phyloP scores from a whole-genome alignment of 1,140 invertebrate genomes.

The Microplitis demolitor region DNA sequence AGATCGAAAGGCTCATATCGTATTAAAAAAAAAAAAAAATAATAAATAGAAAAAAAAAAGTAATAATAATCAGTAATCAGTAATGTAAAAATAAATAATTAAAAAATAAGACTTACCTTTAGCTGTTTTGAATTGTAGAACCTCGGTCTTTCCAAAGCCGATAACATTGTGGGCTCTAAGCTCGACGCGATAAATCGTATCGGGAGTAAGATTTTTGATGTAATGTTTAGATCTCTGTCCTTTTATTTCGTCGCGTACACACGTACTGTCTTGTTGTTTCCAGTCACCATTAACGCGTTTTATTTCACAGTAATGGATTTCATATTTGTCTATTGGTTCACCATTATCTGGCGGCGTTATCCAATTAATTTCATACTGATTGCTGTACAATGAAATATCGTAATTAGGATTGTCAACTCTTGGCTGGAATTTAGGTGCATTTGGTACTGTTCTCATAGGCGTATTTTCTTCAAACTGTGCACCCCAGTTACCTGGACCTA shows the following conservation, averaged over 20 bases:
- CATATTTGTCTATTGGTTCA: conserved; percentile 82
- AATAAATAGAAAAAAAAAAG: neutral
- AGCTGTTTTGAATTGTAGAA: conserved; percentile 80
- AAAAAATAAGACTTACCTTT: conserved; percentile 73
- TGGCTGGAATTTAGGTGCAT: conserved; percentile 62
- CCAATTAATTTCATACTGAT: conserved; percentile 83
- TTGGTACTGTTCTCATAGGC: conserved; percentile 63
- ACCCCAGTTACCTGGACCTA: conserved; percentile 78
- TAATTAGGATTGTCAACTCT: conserved; percentile 39
- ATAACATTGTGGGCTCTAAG: conserved; percentile 84
- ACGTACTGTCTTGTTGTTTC: conserved; percentile 66
- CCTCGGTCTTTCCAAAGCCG: conserved; percentile 76
- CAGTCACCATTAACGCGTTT: conserved; percentile 67
- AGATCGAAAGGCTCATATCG: neutral
- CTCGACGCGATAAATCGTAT: conserved; percentile 82
- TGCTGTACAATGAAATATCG: conserved; percentile 66
- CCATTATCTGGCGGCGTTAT: conserved; percentile 84
- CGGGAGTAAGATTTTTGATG: conserved; percentile 70
- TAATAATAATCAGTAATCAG: conserved; percentile 24
- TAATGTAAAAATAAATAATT: conserved; percentile 3
- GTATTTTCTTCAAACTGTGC: conserved; percentile 64
- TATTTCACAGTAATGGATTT: conserved; percentile 77
- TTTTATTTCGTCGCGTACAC: conserved; percentile 64
- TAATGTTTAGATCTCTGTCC: conserved; percentile 69
- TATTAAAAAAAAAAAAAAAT: neutral